Conservation (phyloP, 1,140 invertebrate genomes). For the Zophobas morio region DNA sequence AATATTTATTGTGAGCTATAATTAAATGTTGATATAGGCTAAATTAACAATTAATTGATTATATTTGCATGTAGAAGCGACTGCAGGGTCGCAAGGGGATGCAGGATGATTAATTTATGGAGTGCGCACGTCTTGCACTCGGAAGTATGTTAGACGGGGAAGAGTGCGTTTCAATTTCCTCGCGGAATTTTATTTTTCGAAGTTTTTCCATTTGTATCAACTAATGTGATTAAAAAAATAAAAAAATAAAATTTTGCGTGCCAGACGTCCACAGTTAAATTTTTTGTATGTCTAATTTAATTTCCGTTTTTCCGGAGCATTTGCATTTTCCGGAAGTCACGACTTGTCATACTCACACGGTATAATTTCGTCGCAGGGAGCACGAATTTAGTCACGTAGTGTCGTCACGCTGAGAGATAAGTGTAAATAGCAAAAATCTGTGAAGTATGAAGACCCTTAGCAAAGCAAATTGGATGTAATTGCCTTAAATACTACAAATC, state of each 20-base stretch:
- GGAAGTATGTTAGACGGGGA: not conserved
- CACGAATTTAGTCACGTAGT: slow-evolving; percentile 45
- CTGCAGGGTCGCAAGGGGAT: not conserved
- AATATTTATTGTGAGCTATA: slow-evolving; percentile 39
- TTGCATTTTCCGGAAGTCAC: slow-evolving; percentile 41
- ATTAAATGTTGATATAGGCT: slow-evolving; percentile 45
- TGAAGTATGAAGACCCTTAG: slow-evolving; percentile 49
- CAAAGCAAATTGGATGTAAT: slow-evolving; percentile 52
- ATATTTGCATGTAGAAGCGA: slow-evolving; percentile 2
- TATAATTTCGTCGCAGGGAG: slow-evolving; percentile 32
- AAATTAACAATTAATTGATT: slow-evolving; percentile 41
- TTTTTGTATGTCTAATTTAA: slow-evolving; percentile 16
- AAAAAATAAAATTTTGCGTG: no score
- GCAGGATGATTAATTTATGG: not conserved
- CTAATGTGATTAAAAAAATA: no score
- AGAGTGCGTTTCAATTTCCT: not conserved
- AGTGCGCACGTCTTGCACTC: no score
- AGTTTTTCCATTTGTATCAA: not conserved
- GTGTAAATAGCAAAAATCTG: slow-evolving; percentile 48
- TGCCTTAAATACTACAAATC: slow-evolving; percentile 44
- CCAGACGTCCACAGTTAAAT: no score
- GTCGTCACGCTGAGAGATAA: slow-evolving; percentile 34
- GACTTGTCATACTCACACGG: slow-evolving; percentile 43
- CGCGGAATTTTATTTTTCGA: slow-evolving; percentile 14
- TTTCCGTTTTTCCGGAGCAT: slow-evolving; percentile 41